Conservation (phyloP, 2,113 vertebrate species). For the Clarias gariepinus region DNA sequence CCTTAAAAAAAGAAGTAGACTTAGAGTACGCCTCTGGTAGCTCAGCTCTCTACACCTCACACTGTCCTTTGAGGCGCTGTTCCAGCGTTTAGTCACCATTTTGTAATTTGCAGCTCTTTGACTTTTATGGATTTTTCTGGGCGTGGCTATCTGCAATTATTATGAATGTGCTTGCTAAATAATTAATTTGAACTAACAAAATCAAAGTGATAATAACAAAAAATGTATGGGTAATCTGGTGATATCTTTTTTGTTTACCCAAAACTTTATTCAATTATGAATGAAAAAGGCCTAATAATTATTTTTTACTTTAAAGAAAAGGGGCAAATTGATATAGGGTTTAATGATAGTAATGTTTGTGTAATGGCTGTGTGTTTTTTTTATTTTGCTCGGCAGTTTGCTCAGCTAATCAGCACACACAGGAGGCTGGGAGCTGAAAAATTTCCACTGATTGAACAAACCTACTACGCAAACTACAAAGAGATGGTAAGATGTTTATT, state of each 20-base stretch:
- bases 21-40: neutral
- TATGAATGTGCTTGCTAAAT: neutral
- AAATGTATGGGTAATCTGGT: neutral
- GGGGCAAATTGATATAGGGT: neutral
- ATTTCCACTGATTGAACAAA: constrained; percentile 94
- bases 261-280: neutral
- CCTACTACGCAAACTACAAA: constrained; percentile 94
- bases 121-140: neutral
- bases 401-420: constrained; percentile 89
- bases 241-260: neutral
- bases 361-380: constrained; percentile 24
- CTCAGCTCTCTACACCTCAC: neutral
- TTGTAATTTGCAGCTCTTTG: neutral
- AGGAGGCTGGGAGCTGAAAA: constrained; percentile 87
- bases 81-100: neutral
- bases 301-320: neutral
- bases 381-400: constrained; percentile 80
- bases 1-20: neutral
- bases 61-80: neutral
- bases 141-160: neutral
- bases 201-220: neutral
- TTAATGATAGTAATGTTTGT: neutral
- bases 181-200: neutral
- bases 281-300: neutral
- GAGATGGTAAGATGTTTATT: constrained; percentile 83